Conservation (phyloP, 2,888 invertebrate genomes). For the Orgyia antiqua region DNA sequence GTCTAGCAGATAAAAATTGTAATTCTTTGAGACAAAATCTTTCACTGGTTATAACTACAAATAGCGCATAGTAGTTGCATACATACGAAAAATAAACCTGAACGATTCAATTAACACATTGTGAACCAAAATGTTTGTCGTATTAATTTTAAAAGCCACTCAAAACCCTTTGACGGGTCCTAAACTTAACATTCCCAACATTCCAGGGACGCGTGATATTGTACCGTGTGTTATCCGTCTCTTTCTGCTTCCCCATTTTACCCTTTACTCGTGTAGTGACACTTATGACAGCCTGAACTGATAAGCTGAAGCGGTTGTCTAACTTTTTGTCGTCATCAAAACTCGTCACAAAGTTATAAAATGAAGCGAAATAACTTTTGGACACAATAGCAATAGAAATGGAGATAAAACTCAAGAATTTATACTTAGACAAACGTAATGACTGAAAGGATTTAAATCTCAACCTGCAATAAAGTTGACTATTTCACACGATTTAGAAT, state of each 20-base stretch:
- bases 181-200: conserved; percentile 61
- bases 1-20: too few species aligned
- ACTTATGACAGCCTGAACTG: conserved; percentile 28
- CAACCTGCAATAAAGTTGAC: too few species aligned
- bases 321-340: conserved; percentile 6
- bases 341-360: too few species aligned
- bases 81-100: not conserved
- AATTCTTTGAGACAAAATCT: too few species aligned
- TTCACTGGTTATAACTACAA: too few species aligned
- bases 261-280: conserved; percentile 38
- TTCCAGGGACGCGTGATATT: conserved; percentile 56
- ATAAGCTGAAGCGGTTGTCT: conserved; percentile 35
- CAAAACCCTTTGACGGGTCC: conserved; percentile 58
- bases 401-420: too few species aligned
- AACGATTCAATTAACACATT: not conserved
- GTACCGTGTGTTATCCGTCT: conserved; percentile 34
- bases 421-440: too few species aligned
- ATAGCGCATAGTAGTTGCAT: too few species aligned
- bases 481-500: too few species aligned
- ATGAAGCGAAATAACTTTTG: too few species aligned
- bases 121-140: conserved; percentile 54
- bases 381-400: too few species aligned
- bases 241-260: conserved; percentile 37
- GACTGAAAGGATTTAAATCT: too few species aligned
- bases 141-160: conserved; percentile 69